A percentile compares a stretch with the other conserved stretches of the same genome.
Conservation (phyloP, 2,888 invertebrate species). For the Fragum fragum region DNA sequence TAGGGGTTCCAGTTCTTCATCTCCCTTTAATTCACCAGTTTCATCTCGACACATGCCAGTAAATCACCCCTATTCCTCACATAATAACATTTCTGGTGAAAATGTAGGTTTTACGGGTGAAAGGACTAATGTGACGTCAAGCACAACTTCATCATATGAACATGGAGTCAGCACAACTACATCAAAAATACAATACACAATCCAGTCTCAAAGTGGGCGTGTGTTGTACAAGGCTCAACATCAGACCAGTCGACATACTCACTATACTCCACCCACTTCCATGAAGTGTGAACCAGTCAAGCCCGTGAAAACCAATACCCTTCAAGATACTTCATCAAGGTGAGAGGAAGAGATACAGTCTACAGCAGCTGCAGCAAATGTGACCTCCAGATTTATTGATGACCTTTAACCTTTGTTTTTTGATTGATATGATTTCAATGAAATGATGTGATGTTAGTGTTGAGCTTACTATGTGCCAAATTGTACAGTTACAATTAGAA, state of each 20-base stretch:
- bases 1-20: constrained; percentile 46
- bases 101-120: constrained; percentile 46
- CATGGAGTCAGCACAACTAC: constrained; percentile 58
- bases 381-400: constrained; percentile 25
- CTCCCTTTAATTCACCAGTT: constrained; percentile 60
- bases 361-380: constrained; percentile 32
- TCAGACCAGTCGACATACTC: constrained; percentile 78
- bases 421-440: background rate
- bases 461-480: constrained; percentile 17
- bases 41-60: constrained; percentile 64
- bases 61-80: constrained; percentile 53
- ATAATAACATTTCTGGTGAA: constrained; percentile 35
- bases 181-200: constrained; percentile 76
- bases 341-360: constrained; percentile 58
- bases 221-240: constrained; percentile 72
- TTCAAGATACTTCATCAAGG: constrained; percentile 62
- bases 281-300: constrained; percentile 88
- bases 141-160: constrained; percentile 41
- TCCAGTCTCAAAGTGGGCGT: constrained; percentile 72
- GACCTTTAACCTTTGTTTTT: constrained; percentile 13
- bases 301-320: constrained; percentile 54
- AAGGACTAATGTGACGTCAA: constrained; percentile 48
- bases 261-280: constrained; percentile 88
- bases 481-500: constrained; percentile 13
- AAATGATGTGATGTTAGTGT: constrained; percentile 35